Conservation (phyloP, 1,140 invertebrate species). For the Andricus grossulariae region DNA sequence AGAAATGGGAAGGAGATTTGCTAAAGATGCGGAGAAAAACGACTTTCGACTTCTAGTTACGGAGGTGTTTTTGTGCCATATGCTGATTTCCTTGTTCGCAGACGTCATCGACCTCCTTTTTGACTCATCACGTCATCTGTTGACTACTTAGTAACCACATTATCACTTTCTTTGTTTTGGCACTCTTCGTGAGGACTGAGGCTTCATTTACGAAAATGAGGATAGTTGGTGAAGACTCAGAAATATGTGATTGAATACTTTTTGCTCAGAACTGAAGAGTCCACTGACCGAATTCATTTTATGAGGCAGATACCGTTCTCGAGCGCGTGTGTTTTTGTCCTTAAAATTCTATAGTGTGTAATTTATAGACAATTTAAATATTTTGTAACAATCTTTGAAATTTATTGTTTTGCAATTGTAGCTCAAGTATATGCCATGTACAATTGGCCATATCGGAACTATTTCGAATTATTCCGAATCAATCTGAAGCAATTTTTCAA, state of each 20-base stretch:
- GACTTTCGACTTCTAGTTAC: conserved; percentile 23
- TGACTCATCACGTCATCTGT: conserved; percentile 10
- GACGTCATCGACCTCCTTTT: conserved; percentile 28
- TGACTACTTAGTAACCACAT: neutral
- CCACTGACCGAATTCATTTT: too few species aligned
- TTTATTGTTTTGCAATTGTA: too few species aligned
- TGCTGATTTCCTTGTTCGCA: conserved; percentile 15
- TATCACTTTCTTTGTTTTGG: conserved; percentile 29
- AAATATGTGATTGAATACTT: neutral
- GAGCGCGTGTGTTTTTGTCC: too few species aligned
- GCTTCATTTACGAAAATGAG: neutral
- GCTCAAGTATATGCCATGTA: too few species aligned
- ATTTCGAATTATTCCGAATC: too few species aligned
- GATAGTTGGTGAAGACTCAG: neutral
- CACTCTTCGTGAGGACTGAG: neutral
- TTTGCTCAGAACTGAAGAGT: neutral
- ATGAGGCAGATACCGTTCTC: too few species aligned
- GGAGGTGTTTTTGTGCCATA: conserved; percentile 15
- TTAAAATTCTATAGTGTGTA: too few species aligned
- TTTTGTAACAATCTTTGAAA: too few species aligned
- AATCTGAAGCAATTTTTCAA: too few species aligned
- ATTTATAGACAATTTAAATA: too few species aligned
- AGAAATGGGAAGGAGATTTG: neutral
- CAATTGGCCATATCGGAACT: too few species aligned
- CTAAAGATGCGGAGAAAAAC: neutral